Evolutionary conservation across 2,113 vertebrate genomes (phyloP).

Genomic region (Hiodon alosoides): DNA sequence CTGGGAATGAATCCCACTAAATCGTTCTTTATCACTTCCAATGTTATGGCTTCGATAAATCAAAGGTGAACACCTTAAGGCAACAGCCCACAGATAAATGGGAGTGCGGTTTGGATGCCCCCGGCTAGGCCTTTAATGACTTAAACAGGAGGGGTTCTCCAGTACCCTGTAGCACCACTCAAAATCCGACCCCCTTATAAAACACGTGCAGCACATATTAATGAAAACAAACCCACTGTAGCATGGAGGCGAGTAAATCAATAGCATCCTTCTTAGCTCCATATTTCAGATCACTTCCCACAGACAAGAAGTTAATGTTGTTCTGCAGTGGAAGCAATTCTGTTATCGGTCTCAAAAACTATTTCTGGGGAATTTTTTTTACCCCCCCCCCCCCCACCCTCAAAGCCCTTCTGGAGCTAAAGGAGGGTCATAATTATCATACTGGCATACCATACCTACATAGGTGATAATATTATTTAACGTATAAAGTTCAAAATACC

Average conservation of each 20-base stretch:
- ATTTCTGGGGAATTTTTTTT: no score
- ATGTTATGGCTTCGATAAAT: constrained; percentile 15
- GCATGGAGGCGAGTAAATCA: neutral
- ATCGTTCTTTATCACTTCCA: constrained; percentile 8
- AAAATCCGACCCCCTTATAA: neutral
- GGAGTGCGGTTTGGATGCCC: neutral
- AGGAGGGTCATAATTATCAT: no score
- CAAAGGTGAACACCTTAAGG: constrained; percentile 7
- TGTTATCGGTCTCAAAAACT: neutral
- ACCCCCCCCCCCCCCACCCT: no score
- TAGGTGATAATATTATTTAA: no score
- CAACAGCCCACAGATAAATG: constrained; percentile 8
- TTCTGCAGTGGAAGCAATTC: neutral
- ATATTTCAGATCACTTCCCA: neutral
- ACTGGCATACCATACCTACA: no score
- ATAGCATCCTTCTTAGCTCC: neutral
- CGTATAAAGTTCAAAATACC: no score
- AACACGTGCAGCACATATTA: neutral
- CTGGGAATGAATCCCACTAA: constrained; percentile 9
- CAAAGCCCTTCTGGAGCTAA: no score
- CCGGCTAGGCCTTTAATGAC: constrained; percentile 2
- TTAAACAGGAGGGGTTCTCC: neutral
- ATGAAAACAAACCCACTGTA: neutral
- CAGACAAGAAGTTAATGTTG: no score
- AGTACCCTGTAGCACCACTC: neutral